Conservation (phyloP, 92 coral and sea anemone genomes). For the Epizoanthus ramosus region DNA sequence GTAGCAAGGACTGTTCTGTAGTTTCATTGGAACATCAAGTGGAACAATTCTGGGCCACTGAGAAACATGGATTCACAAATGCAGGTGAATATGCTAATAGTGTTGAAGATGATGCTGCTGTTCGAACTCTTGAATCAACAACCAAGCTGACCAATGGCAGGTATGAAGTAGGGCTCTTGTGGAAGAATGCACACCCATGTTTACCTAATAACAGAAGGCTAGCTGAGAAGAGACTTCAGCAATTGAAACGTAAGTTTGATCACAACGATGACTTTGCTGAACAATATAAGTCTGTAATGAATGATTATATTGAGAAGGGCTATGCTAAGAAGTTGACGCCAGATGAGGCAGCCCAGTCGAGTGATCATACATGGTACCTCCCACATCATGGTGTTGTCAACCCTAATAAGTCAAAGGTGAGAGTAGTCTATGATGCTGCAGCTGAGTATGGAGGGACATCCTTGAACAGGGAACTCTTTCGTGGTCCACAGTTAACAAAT, state of each 20-base stretch:
- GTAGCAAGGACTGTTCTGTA: conserved; percentile 24
- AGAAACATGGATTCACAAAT: conserved; percentile 45
- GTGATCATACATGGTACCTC: conserved; percentile 50
- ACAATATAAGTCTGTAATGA: conserved; percentile 34
- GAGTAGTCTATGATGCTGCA: conserved; percentile 59
- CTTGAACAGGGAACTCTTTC: conserved; percentile 55
- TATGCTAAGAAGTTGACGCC: conserved; percentile 39
- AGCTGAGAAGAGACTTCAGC: too few species aligned
- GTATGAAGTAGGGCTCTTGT: too few species aligned
- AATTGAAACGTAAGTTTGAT: too few species aligned
- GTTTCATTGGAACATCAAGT: conserved; percentile 48
- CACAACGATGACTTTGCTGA: too few species aligned
- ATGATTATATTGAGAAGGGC: conserved; percentile 33
- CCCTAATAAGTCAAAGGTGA: conserved; percentile 55
- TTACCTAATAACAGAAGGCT: too few species aligned
- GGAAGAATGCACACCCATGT: too few species aligned
- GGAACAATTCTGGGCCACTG: conserved; percentile 63
- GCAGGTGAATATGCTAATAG: conserved; percentile 36
- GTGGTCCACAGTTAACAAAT: conserved; percentile 48
- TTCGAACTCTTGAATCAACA: too few species aligned
- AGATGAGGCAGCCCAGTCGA: conserved; percentile 25
- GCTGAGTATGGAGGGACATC: conserved; percentile 58
- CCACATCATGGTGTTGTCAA: conserved; percentile 60
- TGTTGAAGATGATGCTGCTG: not conserved
- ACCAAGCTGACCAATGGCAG: too few species aligned